Percentiles rank a stretch among this genome's conserved stretches.
These are phyloP conservation scores for Altica lythri DNA, from an alignment of 2,888 invertebrate species.

Conservation along the genomic window DNA sequence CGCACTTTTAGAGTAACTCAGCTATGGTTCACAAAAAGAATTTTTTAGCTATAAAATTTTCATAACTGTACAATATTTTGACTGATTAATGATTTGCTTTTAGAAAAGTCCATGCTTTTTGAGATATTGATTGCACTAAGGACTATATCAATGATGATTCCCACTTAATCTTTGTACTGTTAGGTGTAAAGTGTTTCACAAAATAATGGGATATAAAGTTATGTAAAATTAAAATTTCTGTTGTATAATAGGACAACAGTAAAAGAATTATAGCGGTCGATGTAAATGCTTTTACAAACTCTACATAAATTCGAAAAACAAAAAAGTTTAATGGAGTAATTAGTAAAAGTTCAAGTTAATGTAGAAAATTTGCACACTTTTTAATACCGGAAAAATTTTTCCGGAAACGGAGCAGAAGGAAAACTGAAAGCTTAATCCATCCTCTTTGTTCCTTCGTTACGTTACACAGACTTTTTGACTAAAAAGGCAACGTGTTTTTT, in stretches of 20 bases:
- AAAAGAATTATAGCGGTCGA: constrained; percentile 3
- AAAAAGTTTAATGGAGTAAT: constrained; percentile 28
- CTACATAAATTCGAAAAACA: constrained; percentile 21
- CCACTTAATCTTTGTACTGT: too few species aligned
- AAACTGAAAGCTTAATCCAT: constrained; percentile 25
- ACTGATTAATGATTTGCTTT: too few species aligned
- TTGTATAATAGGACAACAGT: neutral
- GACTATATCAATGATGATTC: too few species aligned
- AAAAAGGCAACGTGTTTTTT: constrained; percentile 20
- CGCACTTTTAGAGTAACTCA: too few species aligned
- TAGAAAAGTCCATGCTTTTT: too few species aligned
- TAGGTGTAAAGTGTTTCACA: too few species aligned
- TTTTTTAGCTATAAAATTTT: too few species aligned
- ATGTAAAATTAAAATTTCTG: constrained; percentile 4
- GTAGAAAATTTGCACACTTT: constrained; percentile 26
- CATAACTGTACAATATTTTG: too few species aligned
- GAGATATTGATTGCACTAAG: too few species aligned
- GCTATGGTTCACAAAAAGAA: too few species aligned
- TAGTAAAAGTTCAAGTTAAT: constrained; percentile 31
- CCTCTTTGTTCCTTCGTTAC: constrained; percentile 21
- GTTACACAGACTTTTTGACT: constrained; percentile 18
- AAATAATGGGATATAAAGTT: too few species aligned
- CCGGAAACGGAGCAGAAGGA: constrained; percentile 24
- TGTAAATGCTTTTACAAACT: constrained; percentile 20
- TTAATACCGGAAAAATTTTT: constrained; percentile 28